Percentiles rank a stretch among this genome's conserved stretches.
Conservation (phyloP, 2,888 invertebrate species). For the Pomacea canaliculata region DNA sequence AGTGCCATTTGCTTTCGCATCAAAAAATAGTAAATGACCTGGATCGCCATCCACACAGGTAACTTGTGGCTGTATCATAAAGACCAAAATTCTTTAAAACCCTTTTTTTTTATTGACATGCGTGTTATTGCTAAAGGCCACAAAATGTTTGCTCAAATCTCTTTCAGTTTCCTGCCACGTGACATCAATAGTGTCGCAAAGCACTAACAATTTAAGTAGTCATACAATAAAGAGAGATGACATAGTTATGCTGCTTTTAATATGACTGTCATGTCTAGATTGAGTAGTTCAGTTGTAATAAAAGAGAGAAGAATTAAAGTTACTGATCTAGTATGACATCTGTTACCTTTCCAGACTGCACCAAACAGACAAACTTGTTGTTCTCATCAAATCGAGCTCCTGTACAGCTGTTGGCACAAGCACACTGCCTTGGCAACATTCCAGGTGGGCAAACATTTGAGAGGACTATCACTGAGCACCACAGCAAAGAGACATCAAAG, state of each 20-base stretch:
- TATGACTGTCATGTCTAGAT: too few relatives aligned
- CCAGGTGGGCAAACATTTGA: slow-evolving; percentile 41
- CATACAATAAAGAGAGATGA: background rate
- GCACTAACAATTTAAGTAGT: background rate
- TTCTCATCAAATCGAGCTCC: slow-evolving; percentile 40
- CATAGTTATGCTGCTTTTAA: too few relatives aligned
- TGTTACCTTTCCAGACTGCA: slow-evolving; percentile 35
- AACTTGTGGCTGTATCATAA: slow-evolving; percentile 36
- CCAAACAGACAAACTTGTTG: slow-evolving; percentile 36
- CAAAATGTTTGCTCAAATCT: background rate
- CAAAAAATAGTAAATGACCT: slow-evolving; percentile 43
- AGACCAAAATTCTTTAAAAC: slow-evolving; percentile 3
- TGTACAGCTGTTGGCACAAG: slow-evolving; percentile 38
- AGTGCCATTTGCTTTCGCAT: slow-evolving; percentile 31
- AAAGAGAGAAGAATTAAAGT: too few relatives aligned
- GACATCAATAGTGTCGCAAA: background rate
- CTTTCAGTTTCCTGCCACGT: background rate
- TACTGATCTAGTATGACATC: too few relatives aligned
- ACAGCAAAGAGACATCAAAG: background rate
- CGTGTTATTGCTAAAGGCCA: too few relatives aligned
- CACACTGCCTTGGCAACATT: slow-evolving; percentile 43
- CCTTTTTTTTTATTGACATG: too few relatives aligned
- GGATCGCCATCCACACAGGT: slow-evolving; percentile 45
- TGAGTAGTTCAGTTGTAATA: too few relatives aligned
- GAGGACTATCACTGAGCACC: slow-evolving; percentile 15